Base-by-base conservation (phyloP, 2,113 vertebrate species). In the Hemiscyllium ocellatum region DNA sequence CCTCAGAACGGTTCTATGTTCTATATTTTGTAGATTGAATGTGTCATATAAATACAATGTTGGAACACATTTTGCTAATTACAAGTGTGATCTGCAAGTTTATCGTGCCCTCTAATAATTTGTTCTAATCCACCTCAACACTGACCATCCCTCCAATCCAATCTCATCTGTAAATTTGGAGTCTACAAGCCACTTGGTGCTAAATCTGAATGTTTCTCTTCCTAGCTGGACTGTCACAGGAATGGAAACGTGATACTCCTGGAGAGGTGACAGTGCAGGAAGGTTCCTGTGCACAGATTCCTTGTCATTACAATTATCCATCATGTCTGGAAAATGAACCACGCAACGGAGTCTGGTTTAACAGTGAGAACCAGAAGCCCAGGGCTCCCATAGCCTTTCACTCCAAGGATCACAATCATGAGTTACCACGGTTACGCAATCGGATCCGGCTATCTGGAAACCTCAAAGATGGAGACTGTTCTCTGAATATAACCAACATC, bases 341-440 rank as follows among this genome's bases (percentile, higher is more conserved):
- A 0, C 52, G 52, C 15, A 29, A 0, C 3, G 56, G 29, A 65
- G 2, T 65, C 87, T 91, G 87, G 87, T 61, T n/a, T 91, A 19
- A 91, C n/a, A 5, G 1, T 0, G 4, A n/a, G 56, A 29, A 1
- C 3, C 1, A 7, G 22, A 26, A 90, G 2, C 0, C 7, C 0
- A 4, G 8, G 24, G 8, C 8, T 15, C 0, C 26, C 1, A 4
- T 90, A 0, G 87, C 50, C 29, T 91, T 91, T 17, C 56, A 91
- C 87, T 91, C 87, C 56, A 19, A 65, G 87, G 3, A 91, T 33
- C 87, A n/a, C 87, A 20, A 1, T 0, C 2, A 61, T 0, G 52
- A 61, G 24, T 5, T 5, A 0, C 0, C 26, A 19, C 52, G 15
- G 0, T 91, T 91, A 5, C 15, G 15, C 29, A 12, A 61, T 90